Evolutionary conservation across 2,888 invertebrate species (phyloP).

Genomic region (Amphimallon solstitiale): DNA sequence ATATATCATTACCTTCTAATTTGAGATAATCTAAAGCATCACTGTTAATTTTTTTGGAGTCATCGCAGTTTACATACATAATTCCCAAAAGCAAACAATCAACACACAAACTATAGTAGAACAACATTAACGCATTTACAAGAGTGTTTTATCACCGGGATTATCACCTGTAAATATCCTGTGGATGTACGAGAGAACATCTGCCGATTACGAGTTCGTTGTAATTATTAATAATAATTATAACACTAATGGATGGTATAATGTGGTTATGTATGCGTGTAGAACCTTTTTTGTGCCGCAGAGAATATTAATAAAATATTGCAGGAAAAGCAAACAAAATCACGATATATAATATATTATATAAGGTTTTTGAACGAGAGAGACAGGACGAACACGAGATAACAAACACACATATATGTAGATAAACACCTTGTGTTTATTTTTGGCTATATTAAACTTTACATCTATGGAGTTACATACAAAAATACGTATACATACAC

Average conservation of each 20-base stretch:
- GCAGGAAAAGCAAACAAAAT: slow-evolving; percentile 28
- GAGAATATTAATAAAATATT: slow-evolving; percentile 30
- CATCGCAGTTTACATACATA: no score
- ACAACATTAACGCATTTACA: slow-evolving; percentile 36
- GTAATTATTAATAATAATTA: slow-evolving; percentile 33
- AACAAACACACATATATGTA: neutral
- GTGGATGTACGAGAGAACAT: slow-evolving; percentile 11
- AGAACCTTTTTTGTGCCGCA: neutral
- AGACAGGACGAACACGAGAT: neutral
- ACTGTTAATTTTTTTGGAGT: no score
- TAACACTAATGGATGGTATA: slow-evolving; percentile 30
- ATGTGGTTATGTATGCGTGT: neutral
- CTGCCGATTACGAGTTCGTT: slow-evolving; percentile 23
- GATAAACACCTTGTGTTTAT: slow-evolving; percentile 20
- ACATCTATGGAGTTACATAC: neutral
- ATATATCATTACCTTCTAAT: no score
- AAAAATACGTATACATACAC: neutral
- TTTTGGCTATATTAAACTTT: slow-evolving; percentile 6
- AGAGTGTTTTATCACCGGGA: slow-evolving; percentile 30
- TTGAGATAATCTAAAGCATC: no score
- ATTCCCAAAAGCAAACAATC: no score
- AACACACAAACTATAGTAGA: neutral
- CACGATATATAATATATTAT: slow-evolving; percentile 1
- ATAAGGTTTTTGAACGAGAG: neutral
- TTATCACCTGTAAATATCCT: neutral